phyloP scores from a whole-genome alignment of 2,797 vertebrate genomes.

The Microtus agrestis region DNA sequence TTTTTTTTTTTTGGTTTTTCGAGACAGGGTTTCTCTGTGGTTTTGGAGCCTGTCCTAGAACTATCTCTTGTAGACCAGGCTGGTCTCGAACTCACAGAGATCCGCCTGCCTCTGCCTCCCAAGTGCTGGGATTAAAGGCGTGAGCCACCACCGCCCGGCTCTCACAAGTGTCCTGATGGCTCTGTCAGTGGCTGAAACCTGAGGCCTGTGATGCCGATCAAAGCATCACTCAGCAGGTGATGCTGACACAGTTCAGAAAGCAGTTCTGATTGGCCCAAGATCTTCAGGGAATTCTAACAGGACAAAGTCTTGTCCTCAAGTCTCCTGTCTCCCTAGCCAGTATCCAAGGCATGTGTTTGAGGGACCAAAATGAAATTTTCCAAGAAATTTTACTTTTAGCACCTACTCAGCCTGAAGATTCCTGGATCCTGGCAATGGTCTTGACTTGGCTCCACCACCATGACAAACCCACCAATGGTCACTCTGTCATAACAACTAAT shows the following conservation, averaged over 20 bases:
- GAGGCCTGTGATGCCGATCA: background rate
- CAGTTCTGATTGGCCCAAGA: background rate
- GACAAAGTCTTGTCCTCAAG: background rate
- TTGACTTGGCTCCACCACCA: background rate
- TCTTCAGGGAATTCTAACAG: background rate
- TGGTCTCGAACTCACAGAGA: no score
- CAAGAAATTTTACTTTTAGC: background rate
- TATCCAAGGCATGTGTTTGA: background rate
- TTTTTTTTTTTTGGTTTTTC: no score
- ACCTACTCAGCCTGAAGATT: background rate
- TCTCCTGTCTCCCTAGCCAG: background rate
- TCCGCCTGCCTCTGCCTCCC: no score
- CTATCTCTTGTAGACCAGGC: no score
- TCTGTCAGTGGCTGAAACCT: background rate
- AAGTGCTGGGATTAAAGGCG: no score
- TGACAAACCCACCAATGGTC: background rate
- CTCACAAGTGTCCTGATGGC: background rate
- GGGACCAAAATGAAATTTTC: background rate
- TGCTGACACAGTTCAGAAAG: background rate
- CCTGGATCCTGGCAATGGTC: background rate
- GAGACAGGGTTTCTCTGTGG: no score
- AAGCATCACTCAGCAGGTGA: background rate
- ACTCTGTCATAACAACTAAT: background rate
- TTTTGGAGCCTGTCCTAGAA: no score
- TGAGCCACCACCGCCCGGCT: no score